Conservation (phyloP, 1,140 invertebrate genomes). For the Melanaphis sacchari region DNA sequence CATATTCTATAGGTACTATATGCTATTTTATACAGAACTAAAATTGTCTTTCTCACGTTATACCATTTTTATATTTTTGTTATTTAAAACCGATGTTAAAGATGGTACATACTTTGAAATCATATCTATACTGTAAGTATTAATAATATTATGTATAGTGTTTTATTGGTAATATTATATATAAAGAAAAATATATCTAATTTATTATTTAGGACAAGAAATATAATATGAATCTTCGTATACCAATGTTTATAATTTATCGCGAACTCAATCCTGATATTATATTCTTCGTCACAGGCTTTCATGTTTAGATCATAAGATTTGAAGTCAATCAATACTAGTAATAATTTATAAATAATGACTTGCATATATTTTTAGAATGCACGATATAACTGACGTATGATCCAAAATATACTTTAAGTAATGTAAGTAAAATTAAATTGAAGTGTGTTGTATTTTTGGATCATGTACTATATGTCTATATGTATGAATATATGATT, state of each 20-base stretch:
- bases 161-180: not conserved
- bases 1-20: too few species aligned
- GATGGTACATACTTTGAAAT: not conserved
- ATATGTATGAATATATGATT: too few species aligned
- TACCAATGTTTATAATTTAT: not conserved
- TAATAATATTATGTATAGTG: not conserved
- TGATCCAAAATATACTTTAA: not conserved
- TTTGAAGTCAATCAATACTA: not conserved
- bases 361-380: constrained; percentile 27
- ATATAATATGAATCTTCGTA: not conserved
- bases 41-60: not conserved
- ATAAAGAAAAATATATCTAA: not conserved
- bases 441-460: not conserved
- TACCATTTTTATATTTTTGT: not conserved
- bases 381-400: not conserved
- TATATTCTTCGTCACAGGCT: not conserved
- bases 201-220: constrained; percentile 6
- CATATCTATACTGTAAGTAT: not conserved
- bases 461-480: too few species aligned
- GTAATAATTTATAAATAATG: constrained; percentile 33
- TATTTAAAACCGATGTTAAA: not conserved
- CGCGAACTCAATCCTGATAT: not conserved
- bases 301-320: not conserved
- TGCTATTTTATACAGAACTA: not conserved
- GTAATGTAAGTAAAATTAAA: not conserved